Base-by-base conservation (phyloP, 2,113 vertebrate genomes). In the Ivindomyrus marchei region DNA sequence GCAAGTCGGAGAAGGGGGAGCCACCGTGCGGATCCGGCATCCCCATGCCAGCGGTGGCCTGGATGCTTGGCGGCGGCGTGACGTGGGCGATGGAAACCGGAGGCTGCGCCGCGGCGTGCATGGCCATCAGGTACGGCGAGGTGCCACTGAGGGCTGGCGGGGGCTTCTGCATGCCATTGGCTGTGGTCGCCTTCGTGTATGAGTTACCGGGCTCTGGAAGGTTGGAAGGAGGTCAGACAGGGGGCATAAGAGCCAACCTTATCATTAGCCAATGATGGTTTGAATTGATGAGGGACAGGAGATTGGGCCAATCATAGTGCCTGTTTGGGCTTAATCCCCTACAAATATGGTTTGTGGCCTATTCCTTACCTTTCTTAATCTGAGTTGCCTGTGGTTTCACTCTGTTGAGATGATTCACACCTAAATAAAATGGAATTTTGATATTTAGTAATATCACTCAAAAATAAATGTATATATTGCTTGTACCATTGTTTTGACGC, bases 61-160 rank as follows among this genome's bases (percentile, higher is more conserved):
- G 93, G 90, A 94, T 93, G 10, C 93, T 92, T 19, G 94, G 94
- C 92, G 94, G 91, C 3, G 94, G 88, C 8, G 89, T 96, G 0
- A 88, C 7, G 42, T 92, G 91, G 87, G 46, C 90, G n/a, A 91
- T 91, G 58, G 93, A 83, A 74, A 92, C 83, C 9, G 74, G 11
- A 6, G 46, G 9, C 89, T 87, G 70, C 24, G 56, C 53, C 90
- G 91, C 39, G 1, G 46, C 39, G 89, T 92, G 92, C 5, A 93
- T 49, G 42, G 92, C 39, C 94, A 94, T 94, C 90, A 94, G 52
- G 42, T 85, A 85, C 4, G 80, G 94, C 2, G 89, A 0, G 49
- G 87, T 93, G 92, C 85, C 93, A 92, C 93, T 94, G 8, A 89
- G 80, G 13, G 21, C 0, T 1, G 89, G 3, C 27, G 91, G 94